Evolutionary conservation across 2,113 vertebrate species (phyloP).

Genomic region (cat (Felis catus)): DNA sequence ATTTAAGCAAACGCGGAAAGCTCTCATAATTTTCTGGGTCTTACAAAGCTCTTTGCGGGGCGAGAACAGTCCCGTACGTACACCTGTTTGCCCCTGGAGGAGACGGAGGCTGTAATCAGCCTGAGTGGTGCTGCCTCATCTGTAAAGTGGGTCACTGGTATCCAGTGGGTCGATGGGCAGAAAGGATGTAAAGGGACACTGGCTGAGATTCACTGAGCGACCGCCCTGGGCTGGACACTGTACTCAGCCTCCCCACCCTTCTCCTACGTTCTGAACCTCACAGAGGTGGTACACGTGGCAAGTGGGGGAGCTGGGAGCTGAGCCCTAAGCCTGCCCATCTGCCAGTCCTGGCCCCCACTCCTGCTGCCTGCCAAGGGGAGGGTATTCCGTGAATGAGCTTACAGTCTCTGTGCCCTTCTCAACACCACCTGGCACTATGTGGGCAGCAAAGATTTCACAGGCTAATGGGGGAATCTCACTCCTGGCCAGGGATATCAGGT

Average conservation of each 20-base stretch:
- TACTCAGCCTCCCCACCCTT: neutral
- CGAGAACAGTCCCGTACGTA: neutral
- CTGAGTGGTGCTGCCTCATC: neutral
- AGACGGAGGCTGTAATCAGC: neutral
- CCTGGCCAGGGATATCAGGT: neutral
- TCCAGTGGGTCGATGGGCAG: neutral
- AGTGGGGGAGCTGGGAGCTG: neutral
- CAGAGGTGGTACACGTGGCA: neutral
- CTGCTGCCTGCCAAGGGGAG: neutral
- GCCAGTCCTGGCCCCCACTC: rapidly evolving
- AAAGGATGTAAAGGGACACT: neutral
- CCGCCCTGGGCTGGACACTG: neutral
- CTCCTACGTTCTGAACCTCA: neutral
- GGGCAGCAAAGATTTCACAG: neutral
- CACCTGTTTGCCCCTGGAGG: neutral
- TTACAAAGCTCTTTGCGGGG: neutral
- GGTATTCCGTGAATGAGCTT: neutral
- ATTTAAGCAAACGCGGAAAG: neutral
- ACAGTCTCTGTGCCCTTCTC: neutral
- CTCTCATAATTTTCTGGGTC: neutral
- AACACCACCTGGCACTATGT: neutral
- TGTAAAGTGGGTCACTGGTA: neutral
- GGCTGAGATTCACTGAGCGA: neutral
- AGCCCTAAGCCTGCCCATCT: neutral
- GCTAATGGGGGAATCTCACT: neutral